phyloP scores from a whole-genome alignment of 1,140 invertebrate species.

The Whitmania pigra region DNA sequence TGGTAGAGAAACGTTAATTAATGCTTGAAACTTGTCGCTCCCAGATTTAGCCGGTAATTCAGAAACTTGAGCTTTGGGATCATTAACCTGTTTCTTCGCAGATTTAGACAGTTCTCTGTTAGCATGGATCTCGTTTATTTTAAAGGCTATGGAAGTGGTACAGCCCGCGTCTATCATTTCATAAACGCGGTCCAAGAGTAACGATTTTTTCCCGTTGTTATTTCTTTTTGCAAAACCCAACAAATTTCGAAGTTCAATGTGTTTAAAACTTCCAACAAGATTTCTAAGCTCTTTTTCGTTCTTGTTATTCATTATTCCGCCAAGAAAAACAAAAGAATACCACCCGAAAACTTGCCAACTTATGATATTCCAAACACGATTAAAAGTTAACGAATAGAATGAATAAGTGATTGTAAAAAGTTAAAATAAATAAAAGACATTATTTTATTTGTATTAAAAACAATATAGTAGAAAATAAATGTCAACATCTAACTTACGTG shows the following conservation, averaged over 20 bases:
- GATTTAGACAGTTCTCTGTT: not conserved
- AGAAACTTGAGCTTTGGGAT: not conserved
- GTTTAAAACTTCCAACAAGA: not conserved
- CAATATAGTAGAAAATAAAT: too few relatives aligned
- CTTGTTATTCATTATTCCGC: not conserved
- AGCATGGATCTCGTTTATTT: slow-evolving; percentile 1
- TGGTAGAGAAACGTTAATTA: not conserved
- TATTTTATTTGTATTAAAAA: too few relatives aligned
- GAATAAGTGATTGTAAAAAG: too few relatives aligned
- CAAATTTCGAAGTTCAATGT: not conserved
- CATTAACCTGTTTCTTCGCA: not conserved
- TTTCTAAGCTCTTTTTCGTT: not conserved
- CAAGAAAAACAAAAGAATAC: too few relatives aligned
- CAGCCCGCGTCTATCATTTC: not conserved
- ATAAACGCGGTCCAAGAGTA: not conserved
- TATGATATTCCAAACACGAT: too few relatives aligned
- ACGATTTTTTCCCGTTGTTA: not conserved
- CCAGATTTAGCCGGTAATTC: not conserved
- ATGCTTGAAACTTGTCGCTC: not conserved
- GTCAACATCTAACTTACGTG: too few relatives aligned
- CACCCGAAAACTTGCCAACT: too few relatives aligned
- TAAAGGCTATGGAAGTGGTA: not conserved
- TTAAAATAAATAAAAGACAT: too few relatives aligned
- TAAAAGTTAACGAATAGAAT: too few relatives aligned
- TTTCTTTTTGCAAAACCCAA: not conserved